Conservation (phyloP, 2,797 vertebrate genomes). For the Threskiornis aethiopicus region DNA sequence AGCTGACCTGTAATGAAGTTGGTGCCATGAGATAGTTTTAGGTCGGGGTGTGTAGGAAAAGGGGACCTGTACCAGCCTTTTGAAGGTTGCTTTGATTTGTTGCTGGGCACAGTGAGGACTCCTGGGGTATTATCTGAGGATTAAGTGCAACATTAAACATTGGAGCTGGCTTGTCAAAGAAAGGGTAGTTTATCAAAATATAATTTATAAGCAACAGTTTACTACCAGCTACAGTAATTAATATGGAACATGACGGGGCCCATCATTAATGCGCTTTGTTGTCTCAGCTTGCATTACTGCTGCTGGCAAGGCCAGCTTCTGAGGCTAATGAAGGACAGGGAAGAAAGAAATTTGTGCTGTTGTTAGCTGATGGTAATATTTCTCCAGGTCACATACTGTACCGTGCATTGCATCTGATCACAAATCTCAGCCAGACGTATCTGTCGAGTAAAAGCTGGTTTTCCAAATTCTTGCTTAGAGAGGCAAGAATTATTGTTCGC, state of each 20-base stretch:
- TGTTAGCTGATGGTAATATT: slow-evolving; percentile 32
- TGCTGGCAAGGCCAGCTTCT: slow-evolving; percentile 47
- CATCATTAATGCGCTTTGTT: slow-evolving; percentile 57
- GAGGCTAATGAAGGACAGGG: slow-evolving; percentile 49
- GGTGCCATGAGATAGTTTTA: not conserved
- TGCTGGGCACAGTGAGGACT: not conserved
- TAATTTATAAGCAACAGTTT: slow-evolving; percentile 48
- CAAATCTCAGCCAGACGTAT: slow-evolving; percentile 16
- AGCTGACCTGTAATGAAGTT: not conserved
- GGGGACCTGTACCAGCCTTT: not conserved
- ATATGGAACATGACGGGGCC: slow-evolving; percentile 9
- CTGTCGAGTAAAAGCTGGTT: not conserved
- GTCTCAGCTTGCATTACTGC: slow-evolving; percentile 33
- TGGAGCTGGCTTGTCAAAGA: slow-evolving; percentile 38
- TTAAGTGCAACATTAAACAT: slow-evolving; percentile 53
- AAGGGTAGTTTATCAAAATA: slow-evolving; percentile 53
- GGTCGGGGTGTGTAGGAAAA: not conserved
- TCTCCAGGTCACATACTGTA: slow-evolving; percentile 11
- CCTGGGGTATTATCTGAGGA: slow-evolving; percentile 42
- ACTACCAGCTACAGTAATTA: slow-evolving; percentile 46
- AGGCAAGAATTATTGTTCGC: not conserved
- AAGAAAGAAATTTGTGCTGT: slow-evolving; percentile 35
- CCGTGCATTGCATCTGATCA: not conserved
- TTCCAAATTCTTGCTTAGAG: slow-evolving; percentile 13
- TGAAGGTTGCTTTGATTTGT: slow-evolving; percentile 48